Percentiles rank a stretch among this genome's conserved stretches.
These are phyloP conservation scores for Macrobrachium rosenbergii DNA, from an alignment of 1,140 invertebrate genomes.

Conservation along the genomic window DNA sequence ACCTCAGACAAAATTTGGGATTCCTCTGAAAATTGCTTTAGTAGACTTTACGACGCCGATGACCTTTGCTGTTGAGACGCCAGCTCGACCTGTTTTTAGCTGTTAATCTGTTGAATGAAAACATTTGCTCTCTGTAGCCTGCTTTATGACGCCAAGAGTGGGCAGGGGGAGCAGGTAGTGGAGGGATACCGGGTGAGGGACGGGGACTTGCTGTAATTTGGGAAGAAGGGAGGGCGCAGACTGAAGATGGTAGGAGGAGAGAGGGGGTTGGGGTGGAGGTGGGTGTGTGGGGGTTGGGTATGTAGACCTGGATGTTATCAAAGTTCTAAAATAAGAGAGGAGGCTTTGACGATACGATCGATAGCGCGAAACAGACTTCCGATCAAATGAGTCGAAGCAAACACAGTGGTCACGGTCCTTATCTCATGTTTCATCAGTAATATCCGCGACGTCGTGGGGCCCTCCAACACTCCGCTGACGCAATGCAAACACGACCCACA, in stretches of 20 bases:
- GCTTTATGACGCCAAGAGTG: background rate
- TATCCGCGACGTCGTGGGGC: slow-evolving; percentile 38
- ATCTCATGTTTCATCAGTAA: slow-evolving; percentile 59
- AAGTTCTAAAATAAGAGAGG: slow-evolving; percentile 19
- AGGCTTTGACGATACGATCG: slow-evolving; percentile 33
- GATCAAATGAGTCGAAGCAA: slow-evolving; percentile 60
- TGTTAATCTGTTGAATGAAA: no score
- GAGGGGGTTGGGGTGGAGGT: background rate
- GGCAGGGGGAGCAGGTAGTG: background rate
- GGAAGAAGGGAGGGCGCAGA: background rate
- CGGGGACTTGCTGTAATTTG: no score
- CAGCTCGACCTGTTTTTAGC: background rate
- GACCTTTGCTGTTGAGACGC: no score
- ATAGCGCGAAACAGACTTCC: slow-evolving; percentile 56
- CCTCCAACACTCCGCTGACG: slow-evolving; percentile 32
- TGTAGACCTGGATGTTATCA: background rate
- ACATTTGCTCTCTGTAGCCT: no score
- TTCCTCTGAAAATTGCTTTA: no score
- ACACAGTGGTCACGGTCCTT: slow-evolving; percentile 52
- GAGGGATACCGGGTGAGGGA: background rate
- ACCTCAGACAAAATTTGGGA: no score
- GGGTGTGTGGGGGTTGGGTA: background rate
- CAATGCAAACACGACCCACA: slow-evolving; percentile 10
- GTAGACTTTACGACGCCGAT: no score
- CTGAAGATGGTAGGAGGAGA: background rate